phyloP scores from a whole-genome alignment of 2,888 invertebrate genomes.

The Orthosia incerta region DNA sequence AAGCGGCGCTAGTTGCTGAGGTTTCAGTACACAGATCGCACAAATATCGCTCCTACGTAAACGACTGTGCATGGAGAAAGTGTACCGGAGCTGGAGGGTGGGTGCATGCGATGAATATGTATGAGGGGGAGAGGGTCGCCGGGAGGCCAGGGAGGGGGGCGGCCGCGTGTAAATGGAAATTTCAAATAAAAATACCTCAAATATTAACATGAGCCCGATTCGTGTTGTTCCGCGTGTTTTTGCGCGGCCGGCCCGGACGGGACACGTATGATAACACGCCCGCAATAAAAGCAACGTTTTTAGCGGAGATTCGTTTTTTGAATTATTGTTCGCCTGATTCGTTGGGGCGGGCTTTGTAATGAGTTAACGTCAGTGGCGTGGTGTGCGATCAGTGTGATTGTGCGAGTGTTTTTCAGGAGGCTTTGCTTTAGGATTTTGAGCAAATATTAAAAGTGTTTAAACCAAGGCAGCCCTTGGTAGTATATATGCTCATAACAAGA shows the following conservation, averaged over 20 bases:
- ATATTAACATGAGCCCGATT: constrained; percentile 90
- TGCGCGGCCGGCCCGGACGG: constrained; percentile 72
- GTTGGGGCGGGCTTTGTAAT: constrained; percentile 62
- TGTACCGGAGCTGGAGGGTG: constrained; percentile 89
- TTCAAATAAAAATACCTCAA: constrained; percentile 91
- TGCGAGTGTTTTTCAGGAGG: constrained; percentile 1
- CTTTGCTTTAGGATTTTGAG: too few species aligned
- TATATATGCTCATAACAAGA: not conserved
- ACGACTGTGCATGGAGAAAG: constrained; percentile 82
- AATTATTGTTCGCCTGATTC: constrained; percentile 69
- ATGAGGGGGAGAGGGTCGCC: constrained; percentile 84
- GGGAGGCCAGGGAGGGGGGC: constrained; percentile 66
- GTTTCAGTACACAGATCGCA: constrained; percentile 80
- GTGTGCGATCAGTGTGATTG: constrained; percentile 21
- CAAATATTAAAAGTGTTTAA: too few species aligned
- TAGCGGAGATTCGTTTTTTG: constrained; percentile 72
- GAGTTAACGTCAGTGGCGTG: constrained; percentile 51
- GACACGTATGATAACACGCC: constrained; percentile 84
- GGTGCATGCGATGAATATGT: constrained; percentile 92
- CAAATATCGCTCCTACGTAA: constrained; percentile 75
- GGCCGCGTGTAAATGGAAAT: constrained; percentile 89
- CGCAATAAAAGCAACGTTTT: constrained; percentile 72
- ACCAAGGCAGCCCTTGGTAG: not conserved
- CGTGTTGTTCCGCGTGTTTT: constrained; percentile 87
- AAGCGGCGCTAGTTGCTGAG: constrained; percentile 77